Percentiles rank a stretch among this genome's conserved stretches.
Conservation (phyloP, 2,797 vertebrate species). For the Psittacula derbiana region DNA sequence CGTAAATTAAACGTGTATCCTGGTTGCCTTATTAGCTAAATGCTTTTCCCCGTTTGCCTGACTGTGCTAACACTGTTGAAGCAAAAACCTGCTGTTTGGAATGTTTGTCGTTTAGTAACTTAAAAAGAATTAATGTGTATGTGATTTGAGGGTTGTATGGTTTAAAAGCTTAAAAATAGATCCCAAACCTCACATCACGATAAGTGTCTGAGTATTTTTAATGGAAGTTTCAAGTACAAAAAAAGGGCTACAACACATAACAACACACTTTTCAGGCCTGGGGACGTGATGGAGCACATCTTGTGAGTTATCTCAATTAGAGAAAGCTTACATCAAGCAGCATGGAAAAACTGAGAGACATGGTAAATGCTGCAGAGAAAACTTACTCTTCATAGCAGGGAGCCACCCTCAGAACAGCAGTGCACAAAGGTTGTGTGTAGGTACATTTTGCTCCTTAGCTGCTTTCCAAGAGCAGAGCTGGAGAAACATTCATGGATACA, state of each 20-base stretch:
- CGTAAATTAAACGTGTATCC: neutral
- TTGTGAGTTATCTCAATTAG: neutral
- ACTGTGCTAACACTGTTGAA: neutral
- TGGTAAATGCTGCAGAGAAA: neutral
- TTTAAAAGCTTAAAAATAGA: neutral
- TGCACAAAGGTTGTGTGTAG: neutral
- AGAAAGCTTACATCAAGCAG: neutral
- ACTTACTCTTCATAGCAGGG: neutral
- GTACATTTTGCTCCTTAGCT: neutral
- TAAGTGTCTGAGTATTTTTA: slow-evolving; percentile 33
- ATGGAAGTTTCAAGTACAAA: slow-evolving; percentile 37
- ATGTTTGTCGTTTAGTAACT: neutral
- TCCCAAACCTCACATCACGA: neutral
- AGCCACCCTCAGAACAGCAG: neutral
- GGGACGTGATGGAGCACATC: neutral
- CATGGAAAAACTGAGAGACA: neutral
- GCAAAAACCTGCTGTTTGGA: neutral
- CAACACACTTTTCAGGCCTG: neutral
- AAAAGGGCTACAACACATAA: neutral
- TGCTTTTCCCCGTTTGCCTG: neutral
- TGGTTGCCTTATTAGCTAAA: neutral
- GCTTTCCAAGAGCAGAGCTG: neutral
- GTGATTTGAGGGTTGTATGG: neutral
- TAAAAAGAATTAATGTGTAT: neutral
- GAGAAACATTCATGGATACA: neutral